phyloP scores from a whole-genome alignment of 92 coral and sea anemone species.

The Zoanthus sociatus region DNA sequence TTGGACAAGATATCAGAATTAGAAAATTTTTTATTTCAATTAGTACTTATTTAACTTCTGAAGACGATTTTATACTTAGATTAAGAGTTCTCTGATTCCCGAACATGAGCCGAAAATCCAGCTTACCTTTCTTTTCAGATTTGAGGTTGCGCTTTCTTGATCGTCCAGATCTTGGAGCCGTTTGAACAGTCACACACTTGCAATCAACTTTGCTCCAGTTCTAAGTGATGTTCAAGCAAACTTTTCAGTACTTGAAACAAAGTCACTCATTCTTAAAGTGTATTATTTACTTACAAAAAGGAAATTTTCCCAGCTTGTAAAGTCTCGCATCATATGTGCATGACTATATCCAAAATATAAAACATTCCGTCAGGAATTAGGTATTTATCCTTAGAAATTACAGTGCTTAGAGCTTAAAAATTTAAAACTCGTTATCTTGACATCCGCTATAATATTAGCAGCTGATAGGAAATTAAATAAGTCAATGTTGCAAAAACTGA shows the following conservation, averaged over 20 bases:
- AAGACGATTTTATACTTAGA: not conserved
- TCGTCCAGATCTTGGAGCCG: not conserved
- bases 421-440: too few relatives aligned
- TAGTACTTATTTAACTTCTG: not conserved
- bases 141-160: conserved; percentile 21
- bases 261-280: too few relatives aligned
- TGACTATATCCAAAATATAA: too few relatives aligned
- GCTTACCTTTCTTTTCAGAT: conserved; percentile 22
- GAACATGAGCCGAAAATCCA: not conserved
- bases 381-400: too few relatives aligned
- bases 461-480: too few relatives aligned
- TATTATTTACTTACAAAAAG: not conserved
- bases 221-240: not conserved
- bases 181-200: not conserved
- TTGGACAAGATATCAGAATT: not conserved
- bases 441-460: too few relatives aligned
- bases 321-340: too few relatives aligned
- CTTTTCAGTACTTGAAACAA: too few relatives aligned
- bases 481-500: too few relatives aligned
- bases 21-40: not conserved
- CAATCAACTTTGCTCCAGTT: conserved; percentile 34
- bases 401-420: too few relatives aligned
- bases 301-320: not conserved
- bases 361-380: not conserved
- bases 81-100: not conserved